Conservation (phyloP, 2,888 invertebrate genomes). For the Limnephilus auricula region DNA sequence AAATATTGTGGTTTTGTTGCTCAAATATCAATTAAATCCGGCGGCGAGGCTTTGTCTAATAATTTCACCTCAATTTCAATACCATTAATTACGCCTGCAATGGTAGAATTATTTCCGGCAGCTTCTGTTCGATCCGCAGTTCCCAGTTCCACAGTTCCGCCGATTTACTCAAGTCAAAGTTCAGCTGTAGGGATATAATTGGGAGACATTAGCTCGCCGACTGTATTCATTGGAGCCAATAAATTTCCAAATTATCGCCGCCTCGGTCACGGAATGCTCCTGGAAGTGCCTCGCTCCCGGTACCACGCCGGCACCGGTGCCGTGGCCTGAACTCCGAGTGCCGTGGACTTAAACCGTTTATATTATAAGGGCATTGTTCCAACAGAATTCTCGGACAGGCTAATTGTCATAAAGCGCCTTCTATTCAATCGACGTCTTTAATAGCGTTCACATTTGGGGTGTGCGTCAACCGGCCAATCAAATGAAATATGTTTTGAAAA, state of each 20-base stretch:
- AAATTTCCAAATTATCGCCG: constrained; percentile 63
- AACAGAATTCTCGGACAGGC: background rate
- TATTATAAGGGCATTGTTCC: constrained; percentile 4
- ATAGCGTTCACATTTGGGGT: background rate
- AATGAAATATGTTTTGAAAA: background rate
- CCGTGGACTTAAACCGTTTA: constrained; percentile 29
- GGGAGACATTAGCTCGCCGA: constrained; percentile 61
- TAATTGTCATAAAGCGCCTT: background rate
- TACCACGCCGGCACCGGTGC: background rate
- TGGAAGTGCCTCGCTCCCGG: background rate
- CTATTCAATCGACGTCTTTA: background rate
- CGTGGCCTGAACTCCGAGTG: constrained; percentile 21
- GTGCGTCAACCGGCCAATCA: background rate
- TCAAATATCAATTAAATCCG: background rate
- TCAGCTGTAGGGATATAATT: constrained; percentile 54
- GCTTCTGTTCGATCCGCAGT: constrained; percentile 16
- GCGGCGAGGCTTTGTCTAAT: background rate
- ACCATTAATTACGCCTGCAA: background rate
- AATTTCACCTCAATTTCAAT: constrained; percentile 21
- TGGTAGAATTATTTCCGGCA: constrained; percentile 27
- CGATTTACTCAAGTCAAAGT: constrained; percentile 36
- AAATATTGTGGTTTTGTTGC: background rate
- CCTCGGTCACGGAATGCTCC: constrained; percentile 32
- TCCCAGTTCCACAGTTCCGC: background rate
- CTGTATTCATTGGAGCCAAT: constrained; percentile 62